Evolutionary conservation across 2,113 vertebrate species (phyloP).

Genomic region (Corydoras maculifer): DNA sequence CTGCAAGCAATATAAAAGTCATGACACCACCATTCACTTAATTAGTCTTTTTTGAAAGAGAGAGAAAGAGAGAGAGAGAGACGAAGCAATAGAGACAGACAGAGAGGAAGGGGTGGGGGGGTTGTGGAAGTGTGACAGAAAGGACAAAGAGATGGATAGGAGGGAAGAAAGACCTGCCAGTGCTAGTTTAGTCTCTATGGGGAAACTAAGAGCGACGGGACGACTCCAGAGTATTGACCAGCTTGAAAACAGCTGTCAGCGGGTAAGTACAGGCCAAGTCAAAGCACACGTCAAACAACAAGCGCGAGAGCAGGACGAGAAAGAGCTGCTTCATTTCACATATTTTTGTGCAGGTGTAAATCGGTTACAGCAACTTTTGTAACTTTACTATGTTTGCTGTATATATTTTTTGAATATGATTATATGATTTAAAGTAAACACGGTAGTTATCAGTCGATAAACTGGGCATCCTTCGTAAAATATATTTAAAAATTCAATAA

Average conservation of each 20-base stretch:
- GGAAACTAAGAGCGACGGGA: constrained; percentile 67
- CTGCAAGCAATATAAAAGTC: not conserved
- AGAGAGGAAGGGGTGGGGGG: too few species aligned
- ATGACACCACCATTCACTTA: constrained; percentile 1
- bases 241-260: constrained; percentile 66
- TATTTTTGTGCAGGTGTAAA: constrained; percentile 50
- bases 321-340: constrained; percentile 30
- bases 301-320: constrained; percentile 28
- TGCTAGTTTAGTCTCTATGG: constrained; percentile 54
- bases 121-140: too few species aligned
- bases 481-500: too few species aligned
- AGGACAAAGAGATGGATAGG: not conserved
- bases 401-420: too few species aligned
- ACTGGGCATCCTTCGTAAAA: too few species aligned
- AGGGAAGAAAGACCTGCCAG: constrained; percentile 58
- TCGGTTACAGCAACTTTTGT: constrained; percentile 32
- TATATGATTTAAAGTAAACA: too few species aligned
- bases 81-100: constrained; percentile 35
- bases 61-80: constrained; percentile 29
- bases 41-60: constrained; percentile 24
- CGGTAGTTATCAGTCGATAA: too few species aligned
- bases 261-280: constrained; percentile 60
- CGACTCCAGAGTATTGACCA: constrained; percentile 65
- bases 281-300: constrained; percentile 56
- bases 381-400: too few species aligned